Base-by-base conservation (phyloP, 2,888 invertebrate genomes). In the Seira musarum region DNA sequence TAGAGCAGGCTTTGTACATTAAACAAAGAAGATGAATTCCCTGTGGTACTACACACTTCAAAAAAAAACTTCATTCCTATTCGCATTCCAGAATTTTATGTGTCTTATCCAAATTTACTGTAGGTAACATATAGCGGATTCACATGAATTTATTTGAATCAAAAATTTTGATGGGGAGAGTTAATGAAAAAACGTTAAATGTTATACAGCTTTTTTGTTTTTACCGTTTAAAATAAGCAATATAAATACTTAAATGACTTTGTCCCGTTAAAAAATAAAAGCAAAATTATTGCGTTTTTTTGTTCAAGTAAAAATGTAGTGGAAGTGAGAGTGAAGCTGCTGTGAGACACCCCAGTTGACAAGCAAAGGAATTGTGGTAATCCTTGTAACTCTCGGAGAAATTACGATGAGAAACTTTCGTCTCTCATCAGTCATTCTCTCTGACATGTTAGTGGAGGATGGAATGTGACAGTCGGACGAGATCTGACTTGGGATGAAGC, bases 381-480 rank as follows among this genome's bases (percentile, higher is more conserved):
- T 67, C 79, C 72, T 68, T 60, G 40, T 68, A 79, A 72, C 79
- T 72, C 79, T 79, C 53, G 72, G 71, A 79, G 66, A 79, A 79
- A 63, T 72, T 68, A 79, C 71, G 35, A 57, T 60, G 53, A 72
- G 71, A 61, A 79, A 73, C 67, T 71, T 73, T 79, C 79, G 61
- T 79, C 72, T 60, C 72, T 79, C 79, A 79, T 79, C 79, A 79
- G 79, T 79, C 79, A 79, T 79, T 79, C 79, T 53, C 60, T 67
- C 2, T 79, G 79, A 79, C 79, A 72, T 71, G 78, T 66, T 60
- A 67, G 71, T 46, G 25, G 79, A 67, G 79, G 61, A 79, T 79
- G 79, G 79, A 79, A 79, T 79, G 79, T 79, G 79, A 72, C 79
- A 79, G 30, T 71, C 78, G 46, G 67, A 72, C 68, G 46, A 78